Percentiles rank a stretch among this genome's conserved stretches.
Conservation (phyloP, 2,113 vertebrate species). For the Capreolus pygargus region DNA sequence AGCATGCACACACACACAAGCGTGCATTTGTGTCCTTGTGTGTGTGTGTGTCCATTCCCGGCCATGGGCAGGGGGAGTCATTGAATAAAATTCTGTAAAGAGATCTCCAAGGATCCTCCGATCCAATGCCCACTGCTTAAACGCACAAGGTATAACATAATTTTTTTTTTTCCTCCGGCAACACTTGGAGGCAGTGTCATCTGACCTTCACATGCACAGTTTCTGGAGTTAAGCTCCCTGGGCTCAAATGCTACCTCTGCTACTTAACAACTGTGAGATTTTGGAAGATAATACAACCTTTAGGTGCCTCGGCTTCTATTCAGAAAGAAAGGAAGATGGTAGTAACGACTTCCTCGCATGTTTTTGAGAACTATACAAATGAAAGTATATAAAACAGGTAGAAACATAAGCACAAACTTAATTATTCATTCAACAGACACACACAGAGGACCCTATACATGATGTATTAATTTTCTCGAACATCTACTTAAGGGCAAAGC, state of each 20-base stretch:
- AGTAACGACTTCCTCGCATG: not conserved
- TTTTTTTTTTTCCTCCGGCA: not conserved
- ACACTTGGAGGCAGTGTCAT: not conserved
- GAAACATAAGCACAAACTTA: not conserved
- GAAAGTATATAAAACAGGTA: not conserved
- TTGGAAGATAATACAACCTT: not conserved
- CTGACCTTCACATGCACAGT: not conserved
- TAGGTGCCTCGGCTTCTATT: not conserved
- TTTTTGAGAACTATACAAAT: not conserved
- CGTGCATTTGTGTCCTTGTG: not conserved
- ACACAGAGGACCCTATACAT: accelerated
- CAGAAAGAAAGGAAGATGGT: not conserved
- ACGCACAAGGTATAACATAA: not conserved
- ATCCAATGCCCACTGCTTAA: not conserved
- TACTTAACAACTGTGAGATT: not conserved
- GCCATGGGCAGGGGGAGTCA: not conserved
- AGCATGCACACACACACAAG: not conserved
- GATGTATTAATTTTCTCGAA: not conserved
- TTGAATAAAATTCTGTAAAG: not conserved
- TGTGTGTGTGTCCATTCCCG: not conserved
- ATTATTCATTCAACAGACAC: not conserved
- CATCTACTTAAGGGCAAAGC: not conserved
- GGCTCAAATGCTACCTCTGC: not conserved
- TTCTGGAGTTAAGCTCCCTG: not conserved
- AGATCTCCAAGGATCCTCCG: not conserved